A percentile compares a stretch with the other conserved stretches of the same genome.
These are phyloP conservation scores for Perizoma flavofasciatum DNA, from an alignment of 2,888 invertebrate genomes.

Conservation along the genomic window DNA sequence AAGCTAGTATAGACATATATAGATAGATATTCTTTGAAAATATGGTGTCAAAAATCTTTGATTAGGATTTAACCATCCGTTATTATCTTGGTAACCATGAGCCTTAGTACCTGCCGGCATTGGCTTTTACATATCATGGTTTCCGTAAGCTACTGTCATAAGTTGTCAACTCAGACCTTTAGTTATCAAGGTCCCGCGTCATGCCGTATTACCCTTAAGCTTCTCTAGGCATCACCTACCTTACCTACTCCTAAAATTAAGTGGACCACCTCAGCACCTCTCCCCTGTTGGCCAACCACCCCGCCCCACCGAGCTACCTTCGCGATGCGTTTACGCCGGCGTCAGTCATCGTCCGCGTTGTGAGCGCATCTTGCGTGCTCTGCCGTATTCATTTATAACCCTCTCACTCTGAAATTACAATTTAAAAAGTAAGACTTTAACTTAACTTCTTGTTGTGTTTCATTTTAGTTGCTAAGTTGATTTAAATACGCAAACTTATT, in stretches of 20 bases:
- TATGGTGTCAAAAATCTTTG: too few species aligned
- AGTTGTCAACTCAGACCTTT: not conserved
- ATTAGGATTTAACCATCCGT: too few species aligned
- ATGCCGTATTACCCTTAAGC: conserved; percentile 12
- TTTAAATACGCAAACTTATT: too few species aligned
- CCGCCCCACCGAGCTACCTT: conserved; percentile 39
- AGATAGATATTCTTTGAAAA: too few species aligned
- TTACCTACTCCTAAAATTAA: not conserved
- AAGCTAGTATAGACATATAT: too few species aligned
- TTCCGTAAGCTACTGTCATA: not conserved
- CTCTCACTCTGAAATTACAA: conserved; percentile 22
- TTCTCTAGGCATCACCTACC: not conserved
- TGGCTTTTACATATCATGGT: too few species aligned
- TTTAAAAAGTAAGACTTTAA: conserved; percentile 17
- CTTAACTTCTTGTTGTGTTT: not conserved
- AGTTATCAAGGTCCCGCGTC: conserved; percentile 19
- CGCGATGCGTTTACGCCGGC: conserved; percentile 33
- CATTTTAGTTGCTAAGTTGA: not conserved
- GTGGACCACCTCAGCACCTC: not conserved
- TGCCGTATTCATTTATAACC: conserved; percentile 13
- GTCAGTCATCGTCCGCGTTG: conserved; percentile 37
- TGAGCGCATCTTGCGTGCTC: conserved; percentile 34
- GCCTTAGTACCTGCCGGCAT: too few species aligned
- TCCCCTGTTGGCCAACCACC: conserved; percentile 19
- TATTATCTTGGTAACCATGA: too few species aligned